phyloP scores from a whole-genome alignment of 2,797 vertebrate species.

The Enteromius fasciolatus region DNA sequence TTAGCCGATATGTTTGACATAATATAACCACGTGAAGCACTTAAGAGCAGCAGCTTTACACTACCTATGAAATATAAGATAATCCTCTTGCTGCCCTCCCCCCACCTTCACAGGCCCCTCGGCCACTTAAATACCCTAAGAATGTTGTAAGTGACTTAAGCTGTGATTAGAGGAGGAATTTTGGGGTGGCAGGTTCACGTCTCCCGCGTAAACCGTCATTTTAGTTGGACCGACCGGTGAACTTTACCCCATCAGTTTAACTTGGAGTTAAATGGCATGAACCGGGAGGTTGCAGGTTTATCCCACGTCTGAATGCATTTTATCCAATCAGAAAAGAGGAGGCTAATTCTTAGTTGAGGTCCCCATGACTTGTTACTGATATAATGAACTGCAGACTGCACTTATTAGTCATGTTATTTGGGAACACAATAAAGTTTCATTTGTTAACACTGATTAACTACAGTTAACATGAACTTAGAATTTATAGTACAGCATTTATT shows the following conservation, averaged over 20 bases:
- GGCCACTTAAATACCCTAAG: conserved; percentile 75
- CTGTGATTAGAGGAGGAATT: conserved; percentile 72
- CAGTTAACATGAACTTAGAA: background rate
- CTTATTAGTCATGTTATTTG: background rate
- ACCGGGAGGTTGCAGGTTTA: conserved; percentile 4
- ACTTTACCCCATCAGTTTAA: conserved; percentile 36
- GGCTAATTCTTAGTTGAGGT: background rate
- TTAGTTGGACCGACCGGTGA: conserved; percentile 13
- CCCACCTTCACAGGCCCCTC: conserved; percentile 9
- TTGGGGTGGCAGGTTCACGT: conserved; percentile 50
- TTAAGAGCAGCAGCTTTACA: conserved; percentile 51
- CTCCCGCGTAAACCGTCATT: conserved; percentile 24
- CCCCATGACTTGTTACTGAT: background rate
- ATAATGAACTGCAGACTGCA: background rate
- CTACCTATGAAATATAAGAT: conserved; percentile 77
- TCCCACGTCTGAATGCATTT: background rate
- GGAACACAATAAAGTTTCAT: background rate
- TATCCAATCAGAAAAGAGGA: conserved; percentile 1
- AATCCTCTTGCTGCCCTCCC: conserved; percentile 63
- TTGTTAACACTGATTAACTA: background rate
- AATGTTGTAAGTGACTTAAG: conserved; percentile 81
- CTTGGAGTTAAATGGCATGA: conserved; percentile 19
- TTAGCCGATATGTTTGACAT: conserved; percentile 63
- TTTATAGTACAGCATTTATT: background rate
- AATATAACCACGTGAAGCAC: conserved; percentile 58